Evolutionary conservation across 2,113 vertebrate genomes (phyloP), one percentile per base, ranked within the genome.

Genomic region (Ceyx cyanopectus): DNA sequence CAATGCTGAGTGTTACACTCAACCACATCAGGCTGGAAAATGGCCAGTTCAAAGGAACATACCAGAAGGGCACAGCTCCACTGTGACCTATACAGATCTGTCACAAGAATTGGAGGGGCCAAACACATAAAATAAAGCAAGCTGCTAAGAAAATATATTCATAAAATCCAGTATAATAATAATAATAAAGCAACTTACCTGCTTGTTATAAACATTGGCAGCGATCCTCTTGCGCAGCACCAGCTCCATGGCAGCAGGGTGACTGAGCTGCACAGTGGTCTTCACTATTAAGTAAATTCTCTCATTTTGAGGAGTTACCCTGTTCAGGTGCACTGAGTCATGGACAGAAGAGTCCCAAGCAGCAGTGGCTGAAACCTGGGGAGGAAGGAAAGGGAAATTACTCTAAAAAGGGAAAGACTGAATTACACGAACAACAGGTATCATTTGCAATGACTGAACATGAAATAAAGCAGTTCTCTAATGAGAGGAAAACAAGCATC

Each of bases 311-410:
- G 98, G 98, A 4, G 99, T 99, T 70, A 99, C 96, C 32, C 99
- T 98, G 74, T 99, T 99, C 84, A 99, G 97, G 94, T 99, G 98
- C 68, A 99, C 96, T 5, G 99, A 99, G 69, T 99, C 99, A 10
- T 99, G 99, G 87, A 99, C 99, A 24, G 99, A 99, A 16, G 99
- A 99, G 93, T 99, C 99, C 99, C 99, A 99, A 10, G 99, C 99
- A 91, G 99, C 99, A 34, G 97, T 98, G 41, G 98, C 99, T 26
- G 98, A 98, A 96, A 99, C 98, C 99, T 99, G 63, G 12, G 14
- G 34, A 63, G 23, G 32, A 6, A 66, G 43, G 63, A 91, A 80
- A 40, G 29, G 7, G 40, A 86, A 81, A 83, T 53, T 51, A 51
- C 50, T 51, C 50, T 26, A 51, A 51, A 13, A 51, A 51, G 24